phyloP scores from a whole-genome alignment of 92 coral and sea anemone genomes.

The Actinernus sp. region DNA sequence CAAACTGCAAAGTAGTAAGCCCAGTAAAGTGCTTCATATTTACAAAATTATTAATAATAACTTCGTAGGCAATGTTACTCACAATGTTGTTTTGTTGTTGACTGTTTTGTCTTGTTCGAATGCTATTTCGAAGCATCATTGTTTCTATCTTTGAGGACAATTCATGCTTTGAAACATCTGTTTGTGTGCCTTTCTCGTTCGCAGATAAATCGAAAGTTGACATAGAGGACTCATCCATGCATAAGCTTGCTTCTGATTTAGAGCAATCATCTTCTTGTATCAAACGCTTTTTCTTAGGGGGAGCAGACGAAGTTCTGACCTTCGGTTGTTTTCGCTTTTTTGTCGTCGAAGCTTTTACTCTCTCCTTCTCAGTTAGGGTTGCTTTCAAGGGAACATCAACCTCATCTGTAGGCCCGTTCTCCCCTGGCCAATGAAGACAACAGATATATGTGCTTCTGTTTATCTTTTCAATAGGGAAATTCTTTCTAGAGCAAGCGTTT shows the following conservation, averaged over 20 bases:
- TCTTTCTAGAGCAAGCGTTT: constrained; percentile 45
- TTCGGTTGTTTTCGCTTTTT: constrained; percentile 63
- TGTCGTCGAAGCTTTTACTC: constrained; percentile 13
- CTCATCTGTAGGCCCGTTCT: constrained; percentile 59
- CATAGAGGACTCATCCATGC: too few species aligned
- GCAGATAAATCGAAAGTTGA: background rate
- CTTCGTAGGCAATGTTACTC: constrained; percentile 48
- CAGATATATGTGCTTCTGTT: constrained; percentile 58
- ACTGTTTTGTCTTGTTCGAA: constrained; percentile 17
- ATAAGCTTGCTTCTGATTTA: too few species aligned
- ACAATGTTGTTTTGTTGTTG: constrained; percentile 31
- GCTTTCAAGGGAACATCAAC: constrained; percentile 59
- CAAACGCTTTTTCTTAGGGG: too few species aligned
- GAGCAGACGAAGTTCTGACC: too few species aligned
- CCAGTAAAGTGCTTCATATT: constrained; percentile 61
- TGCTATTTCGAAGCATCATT: constrained; percentile 46
- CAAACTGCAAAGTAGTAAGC: constrained; percentile 68
- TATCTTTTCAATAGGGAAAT: constrained; percentile 27
- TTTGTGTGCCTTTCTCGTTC: constrained; percentile 31
- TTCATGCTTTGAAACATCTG: constrained; percentile 53
- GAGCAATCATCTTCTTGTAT: too few species aligned
- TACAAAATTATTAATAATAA: constrained; percentile 14
- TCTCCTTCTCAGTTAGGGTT: constrained; percentile 26
- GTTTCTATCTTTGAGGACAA: constrained; percentile 65
- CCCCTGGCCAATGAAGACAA: constrained; percentile 62